A percentile compares a stretch with the other conserved stretches of the same genome.
Evolutionary conservation across 1,140 invertebrate genomes (phyloP).

Genomic region (Amyelois transitella): DNA sequence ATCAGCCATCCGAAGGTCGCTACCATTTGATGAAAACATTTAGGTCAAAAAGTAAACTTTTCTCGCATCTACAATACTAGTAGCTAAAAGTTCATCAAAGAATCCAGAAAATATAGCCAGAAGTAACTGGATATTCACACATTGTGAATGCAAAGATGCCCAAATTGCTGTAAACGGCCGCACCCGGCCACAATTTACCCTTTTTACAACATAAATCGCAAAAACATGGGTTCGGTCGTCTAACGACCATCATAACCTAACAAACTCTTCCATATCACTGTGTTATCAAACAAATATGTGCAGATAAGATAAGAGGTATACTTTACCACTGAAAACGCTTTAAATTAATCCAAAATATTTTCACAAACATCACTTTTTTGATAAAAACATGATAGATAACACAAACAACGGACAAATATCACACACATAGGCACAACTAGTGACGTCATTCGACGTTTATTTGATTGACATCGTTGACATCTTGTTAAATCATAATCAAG

Average conservation of each 20-base stretch:
- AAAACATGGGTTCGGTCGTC: constrained; percentile 50
- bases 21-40: neutral
- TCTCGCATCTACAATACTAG: neutral
- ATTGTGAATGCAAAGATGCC: constrained; percentile 2
- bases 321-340: constrained; percentile 60
- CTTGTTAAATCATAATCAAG: constrained; percentile 20
- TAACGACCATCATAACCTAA: constrained; percentile 48
- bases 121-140: neutral
- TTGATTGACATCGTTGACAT: neutral
- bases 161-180: constrained; percentile 1
- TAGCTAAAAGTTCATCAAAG: neutral
- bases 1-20: neutral
- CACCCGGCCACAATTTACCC: neutral
- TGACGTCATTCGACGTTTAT: constrained; percentile 8
- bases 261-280: constrained; percentile 28
- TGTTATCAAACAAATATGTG: constrained; percentile 38
- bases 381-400: constrained; percentile 73
- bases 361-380: constrained; percentile 67
- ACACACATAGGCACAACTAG: constrained; percentile 35
- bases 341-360: constrained; percentile 52
- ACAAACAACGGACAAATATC: constrained; percentile 51
- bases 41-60: constrained; percentile 2
- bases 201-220: constrained; percentile 51
- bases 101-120: neutral
- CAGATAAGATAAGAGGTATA: constrained; percentile 51